A percentile compares a stretch with the other conserved stretches of the same genome.
These are phyloP conservation scores for Glyphotaelius pellucidus DNA, from an alignment of 2,888 invertebrate genomes.

Conservation along the genomic window DNA sequence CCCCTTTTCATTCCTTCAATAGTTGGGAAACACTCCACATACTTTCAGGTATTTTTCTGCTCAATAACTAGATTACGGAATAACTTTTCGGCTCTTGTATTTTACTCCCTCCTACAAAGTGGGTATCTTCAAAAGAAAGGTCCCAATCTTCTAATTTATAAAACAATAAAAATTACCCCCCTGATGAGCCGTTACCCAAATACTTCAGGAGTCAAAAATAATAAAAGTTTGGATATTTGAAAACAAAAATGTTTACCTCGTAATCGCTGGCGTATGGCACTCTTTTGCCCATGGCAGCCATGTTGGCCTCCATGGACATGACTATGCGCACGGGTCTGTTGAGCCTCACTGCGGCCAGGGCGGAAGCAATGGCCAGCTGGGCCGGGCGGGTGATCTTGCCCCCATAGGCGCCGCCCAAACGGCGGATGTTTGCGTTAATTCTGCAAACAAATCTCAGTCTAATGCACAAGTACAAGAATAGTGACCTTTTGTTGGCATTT, in stretches of 20 bases:
- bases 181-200: neutral
- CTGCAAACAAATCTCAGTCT: constrained; percentile 71
- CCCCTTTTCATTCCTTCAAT: neutral
- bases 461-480: neutral
- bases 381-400: constrained; percentile 83
- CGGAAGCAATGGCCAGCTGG: constrained; percentile 80
- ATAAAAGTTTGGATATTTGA: neutral
- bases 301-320: constrained; percentile 81
- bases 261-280: constrained; percentile 75
- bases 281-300: constrained; percentile 80
- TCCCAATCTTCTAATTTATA: neutral
- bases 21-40: no score
- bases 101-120: neutral
- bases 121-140: neutral
- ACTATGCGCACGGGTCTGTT: constrained; percentile 80
- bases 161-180: neutral
- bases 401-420: constrained; percentile 91
- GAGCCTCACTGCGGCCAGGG: constrained; percentile 81
- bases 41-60: no score
- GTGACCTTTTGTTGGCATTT: no score
- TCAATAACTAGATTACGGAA: no score
- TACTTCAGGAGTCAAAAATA: neutral
- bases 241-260: constrained; percentile 71
- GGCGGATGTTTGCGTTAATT: constrained; percentile 83
- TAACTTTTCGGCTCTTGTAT: neutral